phyloP scores from a whole-genome alignment of 2,797 vertebrate genomes.

The Artibeus jamaicensis region DNA sequence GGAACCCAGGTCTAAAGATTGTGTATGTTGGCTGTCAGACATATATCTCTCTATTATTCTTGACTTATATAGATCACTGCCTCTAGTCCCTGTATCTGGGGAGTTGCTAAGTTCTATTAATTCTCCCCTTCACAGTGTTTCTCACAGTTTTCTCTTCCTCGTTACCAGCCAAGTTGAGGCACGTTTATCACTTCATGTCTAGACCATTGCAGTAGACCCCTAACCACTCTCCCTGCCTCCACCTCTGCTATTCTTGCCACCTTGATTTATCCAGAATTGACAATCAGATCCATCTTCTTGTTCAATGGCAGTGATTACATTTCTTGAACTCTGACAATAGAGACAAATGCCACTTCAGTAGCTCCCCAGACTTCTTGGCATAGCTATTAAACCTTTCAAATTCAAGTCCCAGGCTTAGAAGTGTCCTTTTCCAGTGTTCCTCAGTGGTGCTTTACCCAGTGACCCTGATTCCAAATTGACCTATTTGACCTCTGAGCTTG shows the following conservation, averaged over 20 bases:
- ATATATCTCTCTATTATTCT: neutral
- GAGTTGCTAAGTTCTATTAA: neutral
- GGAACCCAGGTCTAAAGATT: neutral
- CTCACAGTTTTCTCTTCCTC: neutral
- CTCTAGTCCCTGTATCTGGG: neutral
- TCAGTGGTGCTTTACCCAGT: neutral
- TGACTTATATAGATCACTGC: neutral
- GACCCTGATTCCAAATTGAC: neutral
- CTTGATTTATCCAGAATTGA: conserved; percentile 27
- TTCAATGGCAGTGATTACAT: neutral
- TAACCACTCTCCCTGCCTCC: neutral
- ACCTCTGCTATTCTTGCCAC: neutral
- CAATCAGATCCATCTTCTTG: neutral
- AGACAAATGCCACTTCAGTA: neutral
- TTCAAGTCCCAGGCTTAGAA: neutral
- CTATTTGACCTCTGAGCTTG: neutral
- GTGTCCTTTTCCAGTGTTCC: neutral
- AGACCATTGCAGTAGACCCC: neutral
- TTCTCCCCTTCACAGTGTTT: conserved; percentile 26
- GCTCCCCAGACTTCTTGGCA: neutral
- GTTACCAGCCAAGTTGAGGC: neutral
- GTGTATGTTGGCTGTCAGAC: neutral
- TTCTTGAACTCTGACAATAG: neutral
- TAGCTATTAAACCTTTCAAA: neutral
- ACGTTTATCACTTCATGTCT: conserved; percentile 5